Percentiles rank a stretch among this genome's conserved stretches.
phyloP scores from a whole-genome alignment of 1,140 invertebrate species.

The Xylocopa sonorina region DNA sequence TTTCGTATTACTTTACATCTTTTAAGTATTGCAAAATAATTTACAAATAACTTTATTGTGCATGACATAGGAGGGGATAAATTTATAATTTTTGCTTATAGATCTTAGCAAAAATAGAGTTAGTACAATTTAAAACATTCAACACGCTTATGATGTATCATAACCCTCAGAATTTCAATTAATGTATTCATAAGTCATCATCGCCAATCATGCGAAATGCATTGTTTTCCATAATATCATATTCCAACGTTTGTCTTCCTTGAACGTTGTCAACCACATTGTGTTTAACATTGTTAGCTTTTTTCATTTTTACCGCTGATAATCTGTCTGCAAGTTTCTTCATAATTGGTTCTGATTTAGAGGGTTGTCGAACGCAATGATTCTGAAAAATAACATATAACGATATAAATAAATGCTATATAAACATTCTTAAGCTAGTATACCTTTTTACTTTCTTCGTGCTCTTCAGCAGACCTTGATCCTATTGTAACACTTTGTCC shows the following conservation, averaged over 20 bases:
- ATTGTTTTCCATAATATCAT: conserved; percentile 91
- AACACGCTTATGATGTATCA: conserved; percentile 31
- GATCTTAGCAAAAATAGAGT: conserved; percentile 32
- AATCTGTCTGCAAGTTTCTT: conserved; percentile 80
- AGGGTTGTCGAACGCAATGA: conserved; percentile 23
- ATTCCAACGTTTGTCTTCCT: conserved; percentile 84
- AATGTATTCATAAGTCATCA: conserved; percentile 88
- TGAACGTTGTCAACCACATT: conserved; percentile 83
- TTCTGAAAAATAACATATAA: conserved; percentile 17
- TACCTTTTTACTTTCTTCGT: conserved; percentile 65
- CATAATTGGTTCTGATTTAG: conserved; percentile 79
- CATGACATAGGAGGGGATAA: not conserved
- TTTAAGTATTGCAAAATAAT: conserved; percentile 33
- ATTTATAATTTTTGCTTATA: not conserved
- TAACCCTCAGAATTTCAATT: not conserved
- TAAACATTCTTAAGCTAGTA: not conserved
- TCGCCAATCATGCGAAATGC: conserved; percentile 95
- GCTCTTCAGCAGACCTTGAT: conserved; percentile 67
- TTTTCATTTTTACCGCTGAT: conserved; percentile 75
- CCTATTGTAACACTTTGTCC: conserved; percentile 79
- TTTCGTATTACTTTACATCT: conserved; percentile 24
- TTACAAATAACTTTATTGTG: not conserved
- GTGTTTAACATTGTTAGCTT: conserved; percentile 74
- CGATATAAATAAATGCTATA: conserved; percentile 15
- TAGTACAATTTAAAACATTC: conserved; percentile 33